Percentiles rank a stretch among this genome's conserved stretches.
Conservation (phyloP, 2,113 vertebrate genomes). For the Tonatia bakeri region DNA sequence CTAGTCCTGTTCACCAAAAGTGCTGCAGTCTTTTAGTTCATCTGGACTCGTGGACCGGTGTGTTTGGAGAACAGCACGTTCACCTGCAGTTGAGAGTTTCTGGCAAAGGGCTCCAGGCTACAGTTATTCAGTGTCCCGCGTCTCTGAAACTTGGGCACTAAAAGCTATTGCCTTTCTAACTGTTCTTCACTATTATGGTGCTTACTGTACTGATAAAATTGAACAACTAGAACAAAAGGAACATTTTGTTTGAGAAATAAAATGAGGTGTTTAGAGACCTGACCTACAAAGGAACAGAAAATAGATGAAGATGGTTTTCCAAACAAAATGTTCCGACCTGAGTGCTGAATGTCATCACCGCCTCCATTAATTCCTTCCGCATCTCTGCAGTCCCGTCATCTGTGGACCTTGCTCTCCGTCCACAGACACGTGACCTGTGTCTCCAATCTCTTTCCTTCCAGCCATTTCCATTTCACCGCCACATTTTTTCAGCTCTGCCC, state of each 20-base stretch:
- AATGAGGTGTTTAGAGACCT: not conserved
- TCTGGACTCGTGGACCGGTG: not conserved
- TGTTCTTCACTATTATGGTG: not conserved
- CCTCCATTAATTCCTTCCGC: not conserved
- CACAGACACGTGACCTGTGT: not conserved
- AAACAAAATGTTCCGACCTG: not conserved
- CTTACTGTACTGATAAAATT: not conserved
- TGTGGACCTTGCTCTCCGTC: not conserved
- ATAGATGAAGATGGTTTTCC: not conserved
- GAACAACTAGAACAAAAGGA: not conserved
- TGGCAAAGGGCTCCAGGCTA: fast-evolving
- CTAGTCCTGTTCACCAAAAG: not conserved
- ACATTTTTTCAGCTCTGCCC: not conserved
- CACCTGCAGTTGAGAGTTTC: not conserved
- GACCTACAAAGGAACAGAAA: not conserved
- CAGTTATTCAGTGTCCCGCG: no score
- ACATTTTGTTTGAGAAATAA: constrained; percentile 23
- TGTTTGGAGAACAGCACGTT: not conserved
- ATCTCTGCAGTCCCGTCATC: not conserved
- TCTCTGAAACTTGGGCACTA: not conserved
- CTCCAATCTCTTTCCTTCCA: not conserved
- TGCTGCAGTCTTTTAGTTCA: not conserved
- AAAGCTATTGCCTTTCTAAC: not conserved
- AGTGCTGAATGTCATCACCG: fast-evolving
- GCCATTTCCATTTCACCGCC: not conserved